Percentiles rank a stretch among this genome's conserved stretches.
phyloP scores from a whole-genome alignment of 2,113 vertebrate species.

The Phaethornis superciliosus region DNA sequence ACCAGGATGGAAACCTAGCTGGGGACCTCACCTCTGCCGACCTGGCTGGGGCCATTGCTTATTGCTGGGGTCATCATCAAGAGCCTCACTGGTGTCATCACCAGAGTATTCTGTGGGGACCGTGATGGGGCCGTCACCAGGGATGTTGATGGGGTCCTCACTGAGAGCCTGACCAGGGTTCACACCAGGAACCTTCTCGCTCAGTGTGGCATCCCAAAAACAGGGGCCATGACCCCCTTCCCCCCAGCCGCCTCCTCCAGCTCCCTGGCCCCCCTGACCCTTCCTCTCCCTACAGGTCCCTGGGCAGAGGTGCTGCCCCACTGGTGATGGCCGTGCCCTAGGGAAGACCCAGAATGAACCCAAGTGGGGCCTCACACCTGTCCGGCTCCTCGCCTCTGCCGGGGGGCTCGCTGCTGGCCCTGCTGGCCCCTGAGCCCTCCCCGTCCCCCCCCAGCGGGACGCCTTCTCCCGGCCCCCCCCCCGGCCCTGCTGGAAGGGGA shows the following conservation, averaged over 20 bases:
- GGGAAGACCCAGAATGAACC: slow-evolving; percentile 71
- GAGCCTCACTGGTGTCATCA: not conserved
- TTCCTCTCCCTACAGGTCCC: not conserved
- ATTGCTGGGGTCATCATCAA: too few species aligned
- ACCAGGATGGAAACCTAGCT: too few species aligned
- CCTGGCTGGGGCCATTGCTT: too few species aligned
- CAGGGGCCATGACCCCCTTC: not conserved
- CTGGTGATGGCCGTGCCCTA: not conserved
- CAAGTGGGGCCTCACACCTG: slow-evolving; percentile 67
- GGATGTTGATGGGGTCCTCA: too few species aligned
- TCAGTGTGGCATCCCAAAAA: fast-evolving
- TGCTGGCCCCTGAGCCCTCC: slow-evolving; percentile 84
- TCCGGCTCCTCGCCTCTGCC: slow-evolving; percentile 74
- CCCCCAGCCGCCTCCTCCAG: not conserved
- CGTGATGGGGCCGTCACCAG: too few species aligned
- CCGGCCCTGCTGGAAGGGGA: slow-evolving; percentile 80
- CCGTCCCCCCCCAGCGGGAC: slow-evolving; percentile 88
- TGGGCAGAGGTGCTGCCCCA: fast-evolving
- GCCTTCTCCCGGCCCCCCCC: slow-evolving; percentile 85
- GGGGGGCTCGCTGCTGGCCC: slow-evolving; percentile 80
- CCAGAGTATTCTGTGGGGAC: too few species aligned
- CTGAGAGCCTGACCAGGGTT: not conserved
- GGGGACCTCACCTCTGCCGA: too few species aligned
- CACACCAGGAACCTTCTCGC: not conserved
- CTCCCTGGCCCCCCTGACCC: not conserved